phyloP scores from a whole-genome alignment of 92 coral and sea anemone species.

The Zoanthus sansibaricus region DNA sequence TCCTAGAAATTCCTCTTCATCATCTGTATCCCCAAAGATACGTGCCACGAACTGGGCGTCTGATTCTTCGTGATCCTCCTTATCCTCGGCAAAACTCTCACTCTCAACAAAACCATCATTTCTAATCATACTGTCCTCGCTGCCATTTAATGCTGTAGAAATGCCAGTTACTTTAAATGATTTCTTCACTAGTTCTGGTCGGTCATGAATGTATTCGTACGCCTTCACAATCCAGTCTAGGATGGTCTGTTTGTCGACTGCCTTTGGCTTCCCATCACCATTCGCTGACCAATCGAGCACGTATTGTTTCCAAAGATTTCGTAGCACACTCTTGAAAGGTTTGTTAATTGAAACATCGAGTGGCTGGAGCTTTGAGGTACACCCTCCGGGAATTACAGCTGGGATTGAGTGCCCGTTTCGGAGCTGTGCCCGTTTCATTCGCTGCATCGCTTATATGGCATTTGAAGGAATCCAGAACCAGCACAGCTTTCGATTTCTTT shows the following conservation, averaged over 20 bases:
- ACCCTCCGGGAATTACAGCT: conserved; percentile 31
- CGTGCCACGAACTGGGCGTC: conserved; percentile 7
- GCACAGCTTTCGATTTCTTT: conserved; percentile 22
- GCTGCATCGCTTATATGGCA: conserved; percentile 24
- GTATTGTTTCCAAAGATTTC: conserved; percentile 27
- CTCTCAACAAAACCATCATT: conserved; percentile 18
- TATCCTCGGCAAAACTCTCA: conserved; percentile 16
- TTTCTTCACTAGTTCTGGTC: conserved; percentile 29
- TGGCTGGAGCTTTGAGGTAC: conserved; percentile 22
- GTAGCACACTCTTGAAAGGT: conserved; percentile 20
- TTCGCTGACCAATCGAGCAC: conserved; percentile 34
- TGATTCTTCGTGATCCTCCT: conserved; percentile 11
- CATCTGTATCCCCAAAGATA: conserved; percentile 34
- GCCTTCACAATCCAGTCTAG: conserved; percentile 33
- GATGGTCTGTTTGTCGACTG: conserved; percentile 36
- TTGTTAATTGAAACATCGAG: conserved; percentile 18
- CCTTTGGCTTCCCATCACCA: conserved; percentile 40
- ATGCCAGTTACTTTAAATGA: conserved; percentile 18
- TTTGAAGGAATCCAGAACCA: conserved; percentile 20
- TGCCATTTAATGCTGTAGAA: conserved; percentile 7
- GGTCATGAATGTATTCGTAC: conserved; percentile 13
- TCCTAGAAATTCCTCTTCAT: background rate
- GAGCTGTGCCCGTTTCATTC: conserved; percentile 4
- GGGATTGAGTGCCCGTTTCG: conserved; percentile 4
- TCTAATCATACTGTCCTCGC: conserved; percentile 22